Base-by-base conservation (phyloP, 2,888 invertebrate genomes). In the Caprella mutica region DNA sequence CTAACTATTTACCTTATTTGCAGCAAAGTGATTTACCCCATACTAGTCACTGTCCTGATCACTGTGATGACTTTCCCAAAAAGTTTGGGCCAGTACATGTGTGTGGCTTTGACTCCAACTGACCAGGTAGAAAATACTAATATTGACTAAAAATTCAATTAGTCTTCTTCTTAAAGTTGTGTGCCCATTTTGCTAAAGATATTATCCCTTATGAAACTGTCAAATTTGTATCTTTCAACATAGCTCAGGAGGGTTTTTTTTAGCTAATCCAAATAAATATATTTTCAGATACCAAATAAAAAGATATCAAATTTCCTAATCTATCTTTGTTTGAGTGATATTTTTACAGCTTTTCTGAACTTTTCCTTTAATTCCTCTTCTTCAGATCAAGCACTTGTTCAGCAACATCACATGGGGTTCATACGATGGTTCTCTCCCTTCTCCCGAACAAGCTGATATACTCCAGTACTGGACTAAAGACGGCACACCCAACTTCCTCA, bases 401-500 rank as follows among this genome's bases (percentile, higher is more conserved):
- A 86, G 91, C 46, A 97, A 97, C 75, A 94, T 96, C 72, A 94
- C 94, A 0, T 97, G 96, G 96, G 48, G 48, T 17, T 21, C 17
- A 14, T 48, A 48, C 48, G 48, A 27, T 17, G 8, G 23, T 12
- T 26, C 44, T 24, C 9, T 14, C 2, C 27, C 9, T 12, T 54
- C 62, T 4, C 44, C 50, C n/a, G 85, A 86, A 66, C 88, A 94
- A 70, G 83, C 84, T 55, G 83, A 83, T 42, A 78, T 91, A 30
- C 81, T 94, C 2, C 79, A 82, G 0, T 86, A 92, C 72, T 96
- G 96, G 96, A 78, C 80, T 55, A 89, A 90, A 0, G 79, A 81
- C 0, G 69, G 73, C 58, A 83, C 90, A 2, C 85, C 87, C 69
- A 62, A 24, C 51, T 62, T 62, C 46, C 62, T 59, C 51, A 43